Conservation (phyloP, 2,797 vertebrate genomes). For the Phalanger gymnotis region DNA sequence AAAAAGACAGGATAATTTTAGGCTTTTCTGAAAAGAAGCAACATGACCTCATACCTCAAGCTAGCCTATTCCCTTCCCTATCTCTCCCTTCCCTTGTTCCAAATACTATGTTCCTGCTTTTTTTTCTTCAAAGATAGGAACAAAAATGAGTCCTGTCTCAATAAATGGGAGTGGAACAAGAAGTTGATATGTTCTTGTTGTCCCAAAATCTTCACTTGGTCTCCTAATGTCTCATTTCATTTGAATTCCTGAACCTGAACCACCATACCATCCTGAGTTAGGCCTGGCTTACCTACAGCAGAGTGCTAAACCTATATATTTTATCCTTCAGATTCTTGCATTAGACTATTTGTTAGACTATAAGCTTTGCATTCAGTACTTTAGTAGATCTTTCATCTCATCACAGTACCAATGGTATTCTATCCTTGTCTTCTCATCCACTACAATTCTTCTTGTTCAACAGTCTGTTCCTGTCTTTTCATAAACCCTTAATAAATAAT, state of each 20-base stretch:
- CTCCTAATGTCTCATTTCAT: neutral
- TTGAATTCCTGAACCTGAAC: neutral
- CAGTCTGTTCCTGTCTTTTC: neutral
- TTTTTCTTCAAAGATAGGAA: neutral
- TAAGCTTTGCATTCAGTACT: neutral
- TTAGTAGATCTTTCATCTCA: neutral
- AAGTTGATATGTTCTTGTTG: neutral
- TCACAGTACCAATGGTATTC: neutral
- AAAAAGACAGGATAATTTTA: neutral
- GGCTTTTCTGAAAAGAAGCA: neutral
- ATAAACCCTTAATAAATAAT: neutral
- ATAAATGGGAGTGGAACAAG: neutral
- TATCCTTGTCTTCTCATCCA: neutral
- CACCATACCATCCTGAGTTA: neutral
- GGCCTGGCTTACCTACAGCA: neutral
- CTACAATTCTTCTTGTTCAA: neutral
- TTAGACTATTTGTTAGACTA: neutral
- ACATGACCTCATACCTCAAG: neutral
- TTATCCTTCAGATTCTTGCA: neutral
- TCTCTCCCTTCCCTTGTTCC: neutral
- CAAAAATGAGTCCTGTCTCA: neutral
- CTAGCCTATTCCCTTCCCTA: neutral
- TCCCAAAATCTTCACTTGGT: neutral
- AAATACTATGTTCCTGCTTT: neutral
- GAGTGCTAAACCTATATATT: neutral